A percentile compares a stretch with the other conserved stretches of the same genome.
Conservation (phyloP, 1,140 invertebrate genomes). For the Drosophila burlai region DNA sequence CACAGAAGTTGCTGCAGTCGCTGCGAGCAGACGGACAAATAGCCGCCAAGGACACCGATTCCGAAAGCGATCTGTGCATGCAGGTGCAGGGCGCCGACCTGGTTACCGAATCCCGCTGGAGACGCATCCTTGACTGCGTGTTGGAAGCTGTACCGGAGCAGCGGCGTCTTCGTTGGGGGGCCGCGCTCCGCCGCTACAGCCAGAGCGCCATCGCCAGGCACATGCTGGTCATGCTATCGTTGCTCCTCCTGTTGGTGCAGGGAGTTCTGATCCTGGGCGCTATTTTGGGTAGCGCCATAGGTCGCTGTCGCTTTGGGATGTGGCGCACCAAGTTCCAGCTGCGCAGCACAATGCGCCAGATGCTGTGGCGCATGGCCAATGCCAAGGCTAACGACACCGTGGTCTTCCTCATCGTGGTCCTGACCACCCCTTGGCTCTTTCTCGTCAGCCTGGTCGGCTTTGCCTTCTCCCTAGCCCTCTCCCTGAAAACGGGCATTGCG, state of each 20-base stretch:
- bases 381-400: slow-evolving; percentile 56
- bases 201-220: slow-evolving; percentile 7
- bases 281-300: not conserved
- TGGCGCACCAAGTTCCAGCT: slow-evolving; percentile 52
- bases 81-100: not conserved
- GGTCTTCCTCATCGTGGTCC: slow-evolving; percentile 49
- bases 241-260: slow-evolving; percentile 15
- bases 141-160: slow-evolving; percentile 22
- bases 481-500: slow-evolving; percentile 8
- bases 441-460: slow-evolving; percentile 54
- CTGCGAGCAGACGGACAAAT: not conserved
- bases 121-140: slow-evolving; percentile 16
- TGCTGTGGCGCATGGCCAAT: slow-evolving; percentile 68
- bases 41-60: slow-evolving; percentile 44
- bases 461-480: slow-evolving; percentile 28
- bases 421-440: slow-evolving; percentile 66
- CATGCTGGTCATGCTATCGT: slow-evolving; percentile 48
- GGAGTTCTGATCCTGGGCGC: not conserved
- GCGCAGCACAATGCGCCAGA: slow-evolving; percentile 46
- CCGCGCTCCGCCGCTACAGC: slow-evolving; percentile 1
- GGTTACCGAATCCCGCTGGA: slow-evolving; percentile 2
- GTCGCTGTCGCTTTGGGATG: slow-evolving; percentile 26
- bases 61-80: slow-evolving; percentile 36
- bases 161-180: slow-evolving; percentile 31
- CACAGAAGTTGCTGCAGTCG: not conserved